Conservation (phyloP, 2,113 vertebrate species). For the Melanocharis versteri region DNA sequence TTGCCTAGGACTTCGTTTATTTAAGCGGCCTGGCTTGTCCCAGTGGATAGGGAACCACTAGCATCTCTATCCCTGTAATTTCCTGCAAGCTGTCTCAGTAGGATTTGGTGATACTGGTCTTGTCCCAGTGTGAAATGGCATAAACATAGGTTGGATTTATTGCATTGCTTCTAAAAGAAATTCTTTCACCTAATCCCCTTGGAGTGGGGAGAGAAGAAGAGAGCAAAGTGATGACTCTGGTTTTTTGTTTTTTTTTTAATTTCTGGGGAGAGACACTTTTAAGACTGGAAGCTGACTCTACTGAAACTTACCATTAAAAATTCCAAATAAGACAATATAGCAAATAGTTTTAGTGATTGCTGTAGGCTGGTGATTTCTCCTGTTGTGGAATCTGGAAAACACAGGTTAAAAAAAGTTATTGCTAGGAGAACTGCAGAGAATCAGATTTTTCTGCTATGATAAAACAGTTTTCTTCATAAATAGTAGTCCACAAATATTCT, state of each 20-base stretch:
- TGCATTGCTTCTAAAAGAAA: background rate
- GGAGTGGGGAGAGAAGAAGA: background rate
- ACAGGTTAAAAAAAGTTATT: background rate
- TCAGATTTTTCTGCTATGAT: background rate
- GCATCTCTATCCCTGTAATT: constrained; percentile 39
- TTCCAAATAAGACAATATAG: background rate
- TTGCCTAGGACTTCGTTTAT: background rate
- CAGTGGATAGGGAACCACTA: background rate
- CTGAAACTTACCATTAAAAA: background rate
- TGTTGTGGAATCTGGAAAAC: background rate
- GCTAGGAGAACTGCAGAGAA: background rate
- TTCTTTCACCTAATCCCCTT: constrained; percentile 2
- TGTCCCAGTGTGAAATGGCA: background rate
- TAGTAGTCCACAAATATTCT: background rate
- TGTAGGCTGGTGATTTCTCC: background rate
- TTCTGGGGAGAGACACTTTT: background rate
- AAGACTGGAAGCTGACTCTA: background rate
- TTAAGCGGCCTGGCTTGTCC: background rate
- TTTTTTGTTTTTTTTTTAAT: background rate
- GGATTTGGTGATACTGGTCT: constrained; percentile 24
- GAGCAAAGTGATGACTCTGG: background rate
- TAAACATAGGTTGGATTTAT: constrained; percentile 21
- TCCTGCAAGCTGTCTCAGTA: constrained; percentile 16
- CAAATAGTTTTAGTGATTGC: background rate
- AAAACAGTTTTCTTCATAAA: background rate